Percentiles rank a stretch among this genome's conserved stretches.
These are phyloP conservation scores for Sterrhoptilus dennistouni DNA, from an alignment of 2,113 vertebrate genomes.

Conservation along the genomic window DNA sequence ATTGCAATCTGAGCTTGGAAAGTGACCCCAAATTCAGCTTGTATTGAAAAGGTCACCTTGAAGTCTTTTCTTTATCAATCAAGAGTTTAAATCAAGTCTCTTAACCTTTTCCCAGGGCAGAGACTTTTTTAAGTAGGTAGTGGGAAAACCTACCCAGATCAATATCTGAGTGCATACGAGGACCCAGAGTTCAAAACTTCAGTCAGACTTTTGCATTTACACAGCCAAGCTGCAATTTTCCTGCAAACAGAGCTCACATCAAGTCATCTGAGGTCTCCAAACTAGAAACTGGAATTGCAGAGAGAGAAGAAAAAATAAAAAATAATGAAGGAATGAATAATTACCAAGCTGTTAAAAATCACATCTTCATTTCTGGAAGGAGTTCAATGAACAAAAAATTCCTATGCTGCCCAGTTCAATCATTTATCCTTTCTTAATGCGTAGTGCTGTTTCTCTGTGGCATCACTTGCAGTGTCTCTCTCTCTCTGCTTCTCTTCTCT, in stretches of 20 bases:
- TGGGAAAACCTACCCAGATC: background rate
- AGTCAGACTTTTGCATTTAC: background rate
- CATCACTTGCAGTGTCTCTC: background rate
- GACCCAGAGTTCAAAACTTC: constrained; percentile 1
- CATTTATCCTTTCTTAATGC: background rate
- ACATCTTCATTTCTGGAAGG: background rate
- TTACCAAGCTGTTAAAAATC: background rate
- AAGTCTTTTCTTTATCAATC: constrained; percentile 44
- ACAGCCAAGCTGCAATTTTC: background rate
- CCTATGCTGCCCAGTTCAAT: background rate
- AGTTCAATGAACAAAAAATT: background rate
- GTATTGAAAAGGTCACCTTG: constrained; percentile 26
- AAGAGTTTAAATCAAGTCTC: constrained; percentile 18
- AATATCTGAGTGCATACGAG: background rate
- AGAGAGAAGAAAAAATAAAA: background rate
- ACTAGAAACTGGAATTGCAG: background rate
- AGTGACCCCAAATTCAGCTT: constrained; percentile 6
- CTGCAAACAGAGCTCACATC: background rate
- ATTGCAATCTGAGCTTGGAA: background rate
- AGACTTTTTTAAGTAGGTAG: constrained; percentile 12
- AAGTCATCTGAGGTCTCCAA: background rate
- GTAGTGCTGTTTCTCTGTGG: background rate
- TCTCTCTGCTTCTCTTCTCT: background rate
- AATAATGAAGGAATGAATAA: background rate
- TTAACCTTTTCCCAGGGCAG: constrained; percentile 27